A percentile compares a stretch with the other conserved stretches of the same genome.
Conservation (phyloP, 2,888 invertebrate genomes). For the Tipula helvola region DNA sequence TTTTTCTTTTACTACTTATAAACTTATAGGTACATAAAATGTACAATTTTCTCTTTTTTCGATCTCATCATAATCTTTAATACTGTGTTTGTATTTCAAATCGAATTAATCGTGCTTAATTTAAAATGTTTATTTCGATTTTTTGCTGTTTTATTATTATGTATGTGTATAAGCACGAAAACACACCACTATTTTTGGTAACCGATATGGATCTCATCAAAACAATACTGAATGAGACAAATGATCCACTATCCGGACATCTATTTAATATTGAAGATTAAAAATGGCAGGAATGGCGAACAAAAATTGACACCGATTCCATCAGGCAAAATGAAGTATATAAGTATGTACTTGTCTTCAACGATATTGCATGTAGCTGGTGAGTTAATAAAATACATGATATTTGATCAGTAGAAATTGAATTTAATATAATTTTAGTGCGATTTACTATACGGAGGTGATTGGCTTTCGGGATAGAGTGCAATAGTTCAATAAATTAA, state of each 20-base stretch:
- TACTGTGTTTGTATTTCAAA: not conserved
- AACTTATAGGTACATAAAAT: too few relatives aligned
- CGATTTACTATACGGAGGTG: constrained; percentile 35
- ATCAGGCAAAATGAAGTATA: constrained; percentile 50
- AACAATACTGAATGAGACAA: constrained; percentile 45
- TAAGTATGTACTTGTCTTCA: too few relatives aligned
- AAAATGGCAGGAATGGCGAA: constrained; percentile 50
- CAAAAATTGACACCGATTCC: constrained; percentile 53
- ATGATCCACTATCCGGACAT: constrained; percentile 47
- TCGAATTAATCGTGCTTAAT: not conserved
- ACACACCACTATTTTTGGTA: constrained; percentile 42
- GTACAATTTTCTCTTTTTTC: too few relatives aligned
- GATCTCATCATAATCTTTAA: too few relatives aligned
- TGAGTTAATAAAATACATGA: constrained; percentile 38
- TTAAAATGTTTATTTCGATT: not conserved
- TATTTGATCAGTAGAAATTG: constrained; percentile 30
- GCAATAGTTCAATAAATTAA: constrained; percentile 31
- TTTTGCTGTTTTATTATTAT: not conserved
- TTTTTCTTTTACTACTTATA: too few relatives aligned
- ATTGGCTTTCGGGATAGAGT: constrained; percentile 38
- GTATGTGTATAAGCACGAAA: too few relatives aligned
- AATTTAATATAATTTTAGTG: constrained; percentile 30
- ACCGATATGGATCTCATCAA: constrained; percentile 49
- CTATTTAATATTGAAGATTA: constrained; percentile 44
- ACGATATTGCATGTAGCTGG: constrained; percentile 44